phyloP scores from a whole-genome alignment of 2,888 invertebrate species.

The Drosophila demipolita region DNA sequence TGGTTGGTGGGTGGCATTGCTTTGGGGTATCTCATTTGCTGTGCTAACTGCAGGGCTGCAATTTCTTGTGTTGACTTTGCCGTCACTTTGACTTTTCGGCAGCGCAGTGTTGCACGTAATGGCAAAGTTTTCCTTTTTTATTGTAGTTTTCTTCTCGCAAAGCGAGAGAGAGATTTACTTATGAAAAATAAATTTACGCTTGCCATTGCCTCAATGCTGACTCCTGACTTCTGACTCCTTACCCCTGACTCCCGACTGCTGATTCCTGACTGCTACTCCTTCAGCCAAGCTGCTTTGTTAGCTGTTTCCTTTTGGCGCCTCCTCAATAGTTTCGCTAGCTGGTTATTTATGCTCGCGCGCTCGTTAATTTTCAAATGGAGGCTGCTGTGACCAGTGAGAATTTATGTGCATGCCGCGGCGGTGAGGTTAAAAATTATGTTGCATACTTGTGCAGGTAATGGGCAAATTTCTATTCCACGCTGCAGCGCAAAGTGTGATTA shows the following conservation, averaged over 20 bases:
- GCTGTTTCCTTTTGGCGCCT: slow-evolving; percentile 46
- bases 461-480: slow-evolving; percentile 48
- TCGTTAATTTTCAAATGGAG: slow-evolving; percentile 65
- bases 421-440: slow-evolving; percentile 69
- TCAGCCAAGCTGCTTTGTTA: slow-evolving; percentile 33
- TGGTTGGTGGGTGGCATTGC: neutral
- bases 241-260: no score
- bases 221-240: no score
- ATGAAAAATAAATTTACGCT: slow-evolving; percentile 73
- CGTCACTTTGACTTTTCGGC: slow-evolving; percentile 68
- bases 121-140: slow-evolving; percentile 48
- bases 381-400: slow-evolving; percentile 50
- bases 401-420: slow-evolving; percentile 62
- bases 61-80: slow-evolving; percentile 72
- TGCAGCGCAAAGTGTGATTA: slow-evolving; percentile 66
- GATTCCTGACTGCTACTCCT: neutral
- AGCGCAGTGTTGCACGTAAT: slow-evolving; percentile 64
- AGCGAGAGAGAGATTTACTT: slow-evolving; percentile 64
- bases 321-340: slow-evolving; percentile 65
- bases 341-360: slow-evolving; percentile 70
- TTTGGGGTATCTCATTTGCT: slow-evolving; percentile 39
- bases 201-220: neutral
- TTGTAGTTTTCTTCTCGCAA: slow-evolving; percentile 2
- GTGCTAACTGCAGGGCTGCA: slow-evolving; percentile 63
- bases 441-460: slow-evolving; percentile 60